Percentiles rank a stretch among this genome's conserved stretches.
Conservation (phyloP, 2,888 invertebrate genomes). For the Phytoseiulus persimilis region DNA sequence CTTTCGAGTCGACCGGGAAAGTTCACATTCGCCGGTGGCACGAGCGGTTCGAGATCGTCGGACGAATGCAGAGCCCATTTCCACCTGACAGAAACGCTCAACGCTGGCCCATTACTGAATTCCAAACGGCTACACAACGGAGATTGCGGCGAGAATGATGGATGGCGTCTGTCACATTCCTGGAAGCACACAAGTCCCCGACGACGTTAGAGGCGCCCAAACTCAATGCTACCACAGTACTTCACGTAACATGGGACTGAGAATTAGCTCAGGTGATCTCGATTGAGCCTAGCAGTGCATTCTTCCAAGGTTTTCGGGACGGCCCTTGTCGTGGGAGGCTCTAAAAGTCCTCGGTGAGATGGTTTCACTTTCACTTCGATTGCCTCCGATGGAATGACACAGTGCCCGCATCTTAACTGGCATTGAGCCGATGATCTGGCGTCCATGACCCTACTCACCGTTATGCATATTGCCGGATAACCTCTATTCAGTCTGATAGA, state of each 20-base stretch:
- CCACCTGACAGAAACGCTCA: conserved; percentile 26
- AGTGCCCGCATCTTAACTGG: no score
- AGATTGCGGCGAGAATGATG: not conserved
- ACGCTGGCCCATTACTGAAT: not conserved
- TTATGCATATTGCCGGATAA: conserved; percentile 14
- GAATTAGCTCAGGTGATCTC: no score
- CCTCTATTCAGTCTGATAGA: conserved; percentile 21
- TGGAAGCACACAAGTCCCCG: not conserved
- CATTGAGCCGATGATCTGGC: no score
- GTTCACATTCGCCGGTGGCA: conserved; percentile 9
- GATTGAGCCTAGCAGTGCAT: no score
- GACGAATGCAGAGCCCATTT: conserved; percentile 26
- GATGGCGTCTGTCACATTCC: conserved; percentile 29
- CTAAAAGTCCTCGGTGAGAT: no score
- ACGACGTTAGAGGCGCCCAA: not conserved
- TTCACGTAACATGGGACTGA: no score
- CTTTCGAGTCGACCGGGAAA: conserved; percentile 23
- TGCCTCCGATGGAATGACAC: no score
- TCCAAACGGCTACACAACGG: conserved; percentile 10
- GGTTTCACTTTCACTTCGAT: no score
- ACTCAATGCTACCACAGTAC: no score
- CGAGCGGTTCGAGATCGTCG: conserved; percentile 25
- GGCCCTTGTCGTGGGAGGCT: no score
- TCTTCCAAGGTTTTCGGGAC: no score
- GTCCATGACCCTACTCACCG: conserved; percentile 13